Evolutionary conservation across 1,140 invertebrate genomes (phyloP).

Genomic region (Drosophila nigromelanica): DNA sequence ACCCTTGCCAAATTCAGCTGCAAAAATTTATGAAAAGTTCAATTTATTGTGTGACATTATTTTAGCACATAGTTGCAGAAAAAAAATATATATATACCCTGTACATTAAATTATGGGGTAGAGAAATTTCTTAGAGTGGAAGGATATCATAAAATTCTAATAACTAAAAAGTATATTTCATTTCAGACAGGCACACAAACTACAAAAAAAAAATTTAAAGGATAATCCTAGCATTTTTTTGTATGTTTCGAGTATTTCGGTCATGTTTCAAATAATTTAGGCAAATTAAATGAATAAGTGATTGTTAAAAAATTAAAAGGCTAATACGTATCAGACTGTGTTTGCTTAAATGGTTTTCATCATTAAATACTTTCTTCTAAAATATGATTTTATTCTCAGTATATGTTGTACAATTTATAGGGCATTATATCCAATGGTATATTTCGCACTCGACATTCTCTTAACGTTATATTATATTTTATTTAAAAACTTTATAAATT

Average conservation of each 20-base stretch:
- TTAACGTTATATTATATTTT: conserved; percentile 61
- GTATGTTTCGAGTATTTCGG: too few relatives aligned
- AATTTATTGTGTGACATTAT: conserved; percentile 77
- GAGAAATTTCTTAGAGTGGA: background rate
- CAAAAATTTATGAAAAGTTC: conserved; percentile 81
- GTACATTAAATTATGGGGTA: background rate
- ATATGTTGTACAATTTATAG: background rate
- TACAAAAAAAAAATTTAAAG: too few relatives aligned
- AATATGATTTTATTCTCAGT: too few relatives aligned
- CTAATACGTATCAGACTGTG: too few relatives aligned
- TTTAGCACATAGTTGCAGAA: conserved; percentile 61
- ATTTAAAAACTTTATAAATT: conserved; percentile 78
- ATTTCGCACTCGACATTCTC: background rate
- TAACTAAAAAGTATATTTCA: too few relatives aligned
- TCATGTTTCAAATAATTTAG: too few relatives aligned
- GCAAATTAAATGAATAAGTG: too few relatives aligned
- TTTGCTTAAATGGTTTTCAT: background rate
- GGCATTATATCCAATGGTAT: background rate
- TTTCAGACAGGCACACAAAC: too few relatives aligned
- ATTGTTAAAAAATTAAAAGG: too few relatives aligned
- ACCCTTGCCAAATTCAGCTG: conserved; percentile 69
- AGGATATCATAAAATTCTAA: background rate
- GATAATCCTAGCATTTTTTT: too few relatives aligned
- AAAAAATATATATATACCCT: conserved; percentile 19
- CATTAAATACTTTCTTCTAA: background rate